These are phyloP conservation scores for Nesoenas mayeri DNA, from an alignment of 2,113 vertebrate genomes.

Conservation along the genomic window DNA sequence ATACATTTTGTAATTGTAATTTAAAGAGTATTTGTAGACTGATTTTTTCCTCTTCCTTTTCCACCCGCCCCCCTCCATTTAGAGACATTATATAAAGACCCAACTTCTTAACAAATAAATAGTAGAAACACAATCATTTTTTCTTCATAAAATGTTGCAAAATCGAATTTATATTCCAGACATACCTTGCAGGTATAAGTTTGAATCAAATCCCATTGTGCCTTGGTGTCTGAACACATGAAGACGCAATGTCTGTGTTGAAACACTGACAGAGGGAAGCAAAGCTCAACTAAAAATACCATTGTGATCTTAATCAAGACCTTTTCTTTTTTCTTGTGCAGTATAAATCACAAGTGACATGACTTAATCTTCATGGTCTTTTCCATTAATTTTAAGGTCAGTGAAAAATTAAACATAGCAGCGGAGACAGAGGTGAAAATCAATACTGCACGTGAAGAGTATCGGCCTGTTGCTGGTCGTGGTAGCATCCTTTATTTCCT, in stretches of 20 bases:
- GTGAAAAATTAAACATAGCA: slow-evolving; percentile 80
- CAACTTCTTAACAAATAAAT: not conserved
- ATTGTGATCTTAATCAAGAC: not conserved
- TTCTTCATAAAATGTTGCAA: not conserved
- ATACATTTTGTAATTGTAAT: not conserved
- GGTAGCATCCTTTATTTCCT: slow-evolving; percentile 89
- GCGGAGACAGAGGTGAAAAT: slow-evolving; percentile 84
- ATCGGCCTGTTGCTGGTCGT: slow-evolving; percentile 81
- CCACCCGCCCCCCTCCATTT: not conserved
- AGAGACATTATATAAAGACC: not conserved
- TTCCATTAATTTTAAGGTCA: slow-evolving; percentile 76
- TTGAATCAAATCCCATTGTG: not conserved
- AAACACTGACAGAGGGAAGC: not conserved
- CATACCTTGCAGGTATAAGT: not conserved
- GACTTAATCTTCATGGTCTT: not conserved
- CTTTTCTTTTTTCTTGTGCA: not conserved
- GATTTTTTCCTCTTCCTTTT: too few species aligned
- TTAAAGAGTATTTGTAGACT: not conserved
- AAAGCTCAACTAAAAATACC: not conserved
- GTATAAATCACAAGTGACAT: not conserved
- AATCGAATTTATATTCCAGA: not conserved
- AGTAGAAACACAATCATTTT: not conserved
- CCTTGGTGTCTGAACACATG: not conserved
- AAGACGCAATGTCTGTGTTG: not conserved
- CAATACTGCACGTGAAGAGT: slow-evolving; percentile 84